phyloP scores from a whole-genome alignment of 2,113 vertebrate species.

The Naja naja region DNA sequence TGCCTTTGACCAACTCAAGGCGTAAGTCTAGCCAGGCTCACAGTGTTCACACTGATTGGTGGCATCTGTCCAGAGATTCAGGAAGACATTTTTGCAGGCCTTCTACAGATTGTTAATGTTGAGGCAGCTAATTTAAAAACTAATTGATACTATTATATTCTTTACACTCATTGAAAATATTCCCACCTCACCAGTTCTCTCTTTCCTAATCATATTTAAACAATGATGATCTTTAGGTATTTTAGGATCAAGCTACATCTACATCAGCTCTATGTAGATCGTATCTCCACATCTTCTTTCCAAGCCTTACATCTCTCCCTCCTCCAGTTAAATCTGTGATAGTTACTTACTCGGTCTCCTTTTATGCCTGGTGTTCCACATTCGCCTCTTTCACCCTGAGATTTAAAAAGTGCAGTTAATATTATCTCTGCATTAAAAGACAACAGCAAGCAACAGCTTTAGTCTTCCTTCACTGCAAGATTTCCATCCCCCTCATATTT shows the following conservation, averaged over 20 bases:
- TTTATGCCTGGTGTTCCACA: constrained; percentile 89
- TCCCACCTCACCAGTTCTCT: neutral
- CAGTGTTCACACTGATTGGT: neutral
- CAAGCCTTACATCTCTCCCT: neutral
- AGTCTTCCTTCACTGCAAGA: neutral
- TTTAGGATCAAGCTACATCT: neutral
- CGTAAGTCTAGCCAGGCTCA: neutral
- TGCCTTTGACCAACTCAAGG: neutral
- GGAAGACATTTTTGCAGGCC: neutral
- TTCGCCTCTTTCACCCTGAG: constrained; percentile 86
- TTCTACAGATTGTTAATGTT: neutral
- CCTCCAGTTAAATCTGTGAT: neutral
- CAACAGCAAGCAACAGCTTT: neutral
- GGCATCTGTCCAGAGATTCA: neutral
- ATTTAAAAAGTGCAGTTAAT: neutral
- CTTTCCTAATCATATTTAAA: neutral
- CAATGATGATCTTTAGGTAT: neutral
- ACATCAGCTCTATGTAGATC: neutral
- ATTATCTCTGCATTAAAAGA: constrained; percentile 2
- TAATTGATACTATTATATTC: neutral
- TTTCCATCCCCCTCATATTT: neutral
- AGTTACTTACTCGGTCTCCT: constrained; percentile 82
- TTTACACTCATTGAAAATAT: neutral
- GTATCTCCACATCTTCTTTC: too few relatives aligned
- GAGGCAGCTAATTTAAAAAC: constrained; percentile 8